Conservation (phyloP, 2,113 vertebrate genomes). For the Spheniscus mendiculus region DNA sequence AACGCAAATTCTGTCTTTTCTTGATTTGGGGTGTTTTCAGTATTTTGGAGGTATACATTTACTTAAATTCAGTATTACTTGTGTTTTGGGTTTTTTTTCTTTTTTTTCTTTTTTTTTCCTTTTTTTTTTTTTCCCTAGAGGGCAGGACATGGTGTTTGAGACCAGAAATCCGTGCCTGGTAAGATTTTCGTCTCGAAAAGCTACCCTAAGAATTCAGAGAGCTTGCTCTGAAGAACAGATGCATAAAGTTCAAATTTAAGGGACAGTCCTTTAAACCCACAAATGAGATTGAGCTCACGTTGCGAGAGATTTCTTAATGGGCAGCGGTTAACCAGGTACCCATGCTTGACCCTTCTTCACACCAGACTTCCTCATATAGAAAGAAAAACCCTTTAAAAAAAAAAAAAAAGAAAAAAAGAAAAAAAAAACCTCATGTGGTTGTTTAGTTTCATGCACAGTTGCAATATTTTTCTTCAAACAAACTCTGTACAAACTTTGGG, state of each 20-base stretch:
- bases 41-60: constrained; percentile 84
- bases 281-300: constrained; percentile 8
- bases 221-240: constrained; percentile 56
- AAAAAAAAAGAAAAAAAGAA: background rate
- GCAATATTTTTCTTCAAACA: constrained; percentile 76
- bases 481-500: constrained; percentile 83
- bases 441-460: constrained; percentile 82
- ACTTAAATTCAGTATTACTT: constrained; percentile 88
- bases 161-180: constrained; percentile 77
- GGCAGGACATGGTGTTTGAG: constrained; percentile 80
- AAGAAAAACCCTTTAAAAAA: constrained; percentile 41
- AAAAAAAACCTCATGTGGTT: constrained; percentile 75
- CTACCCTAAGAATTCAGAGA: constrained; percentile 70
- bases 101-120: constrained; percentile 52
- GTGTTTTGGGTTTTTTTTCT: constrained; percentile 70
- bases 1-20: constrained; percentile 81
- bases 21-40: constrained; percentile 83
- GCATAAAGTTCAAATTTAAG: constrained; percentile 54
- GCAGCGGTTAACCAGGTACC: constrained; percentile 75
- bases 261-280: constrained; percentile 54
- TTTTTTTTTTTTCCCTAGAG: constrained; percentile 36
- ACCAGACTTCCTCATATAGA: constrained; percentile 75
- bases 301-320: constrained; percentile 56
- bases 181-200: constrained; percentile 70
- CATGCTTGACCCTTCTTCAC: constrained; percentile 79